Evolutionary conservation across 1,140 invertebrate species (phyloP), one percentile per base, ranked within the genome.

Genomic region (Proales similis): DNA sequence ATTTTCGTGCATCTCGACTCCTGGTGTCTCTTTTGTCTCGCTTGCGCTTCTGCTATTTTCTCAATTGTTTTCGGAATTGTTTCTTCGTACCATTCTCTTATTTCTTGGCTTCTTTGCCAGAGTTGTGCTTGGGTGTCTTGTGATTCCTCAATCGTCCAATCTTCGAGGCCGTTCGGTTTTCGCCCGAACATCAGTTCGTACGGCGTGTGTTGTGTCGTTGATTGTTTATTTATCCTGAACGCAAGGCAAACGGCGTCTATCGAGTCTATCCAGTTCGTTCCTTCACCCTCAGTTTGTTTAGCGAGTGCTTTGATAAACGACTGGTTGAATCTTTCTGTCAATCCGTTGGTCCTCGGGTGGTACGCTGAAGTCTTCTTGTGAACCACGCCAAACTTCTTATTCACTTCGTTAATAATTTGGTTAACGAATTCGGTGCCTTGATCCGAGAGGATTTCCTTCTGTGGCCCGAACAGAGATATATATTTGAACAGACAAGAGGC

Each of bases 161-260:
- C 42, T 38, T 53, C 32, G 42, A 53, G 42, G 32, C 46, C 49
- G 0, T 11, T 38, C 9, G 24, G n/a, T 20, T 38, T 17, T 36
- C 49, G 24, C 3, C 32, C 49, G 29, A 53, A 53, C 49, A 53
- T 49, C n/a, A 49, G 47, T 49, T 49, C 26, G 22, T 49, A 49
- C 12, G 47, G 48, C 24, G 48, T 49, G 38, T 33, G 38, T 20
- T 12, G 17, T n/a, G 48, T 49, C 17, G 14, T 30, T 9, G 29
- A 49, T 20, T 49, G 48, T 49, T 33, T 14, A 20, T 9, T 49
- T 4, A 33, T 33, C 7, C 38, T 49, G 27, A 33, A 49, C 20
- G 24, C 27, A 3, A 49, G 22, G 19, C 20, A 4, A 17, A 49
- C 38, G 26, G 32, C 32, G 38, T 49, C 48, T 17, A 49, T 17